Conservation (phyloP, 2,888 invertebrate genomes). For the Cactoblastis cactorum region DNA sequence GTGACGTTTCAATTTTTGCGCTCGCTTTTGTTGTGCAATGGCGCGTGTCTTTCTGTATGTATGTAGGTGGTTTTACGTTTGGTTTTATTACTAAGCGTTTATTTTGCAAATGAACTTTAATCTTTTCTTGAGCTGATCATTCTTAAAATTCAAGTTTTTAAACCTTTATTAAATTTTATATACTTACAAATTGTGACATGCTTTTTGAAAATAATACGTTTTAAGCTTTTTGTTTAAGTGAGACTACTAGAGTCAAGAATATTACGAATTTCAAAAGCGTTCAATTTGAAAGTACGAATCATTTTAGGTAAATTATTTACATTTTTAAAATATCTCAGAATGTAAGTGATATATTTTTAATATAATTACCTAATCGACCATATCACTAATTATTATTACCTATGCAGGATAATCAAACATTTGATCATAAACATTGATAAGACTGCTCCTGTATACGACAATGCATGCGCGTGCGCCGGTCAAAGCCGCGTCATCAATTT, state of each 20-base stretch:
- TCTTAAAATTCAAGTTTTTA: too few relatives aligned
- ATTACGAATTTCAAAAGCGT: too few relatives aligned
- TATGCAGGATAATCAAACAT: conserved; percentile 39
- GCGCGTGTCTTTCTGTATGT: conserved; percentile 20
- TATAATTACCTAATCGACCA: neutral
- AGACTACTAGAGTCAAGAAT: too few relatives aligned
- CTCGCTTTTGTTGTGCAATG: conserved; percentile 30
- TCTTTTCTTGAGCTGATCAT: too few relatives aligned
- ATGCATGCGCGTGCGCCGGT: conserved; percentile 51
- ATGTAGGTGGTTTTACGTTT: conserved; percentile 9
- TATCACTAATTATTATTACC: neutral
- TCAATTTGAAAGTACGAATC: too few relatives aligned
- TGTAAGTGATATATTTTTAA: neutral
- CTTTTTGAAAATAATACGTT: too few relatives aligned
- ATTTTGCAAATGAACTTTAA: too few relatives aligned
- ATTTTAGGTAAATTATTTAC: too few relatives aligned
- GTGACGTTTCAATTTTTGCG: conserved; percentile 52
- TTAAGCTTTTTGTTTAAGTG: too few relatives aligned
- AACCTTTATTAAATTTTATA: too few relatives aligned
- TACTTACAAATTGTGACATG: too few relatives aligned
- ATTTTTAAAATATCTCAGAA: too few relatives aligned
- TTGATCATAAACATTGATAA: conserved; percentile 53
- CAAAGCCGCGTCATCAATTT: conserved; percentile 78
- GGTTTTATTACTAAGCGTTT: conserved; percentile 17
- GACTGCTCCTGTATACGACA: conserved; percentile 42